These are phyloP conservation scores for Anorthoa munda DNA, from an alignment of 2,888 invertebrate species.

Conservation along the genomic window DNA sequence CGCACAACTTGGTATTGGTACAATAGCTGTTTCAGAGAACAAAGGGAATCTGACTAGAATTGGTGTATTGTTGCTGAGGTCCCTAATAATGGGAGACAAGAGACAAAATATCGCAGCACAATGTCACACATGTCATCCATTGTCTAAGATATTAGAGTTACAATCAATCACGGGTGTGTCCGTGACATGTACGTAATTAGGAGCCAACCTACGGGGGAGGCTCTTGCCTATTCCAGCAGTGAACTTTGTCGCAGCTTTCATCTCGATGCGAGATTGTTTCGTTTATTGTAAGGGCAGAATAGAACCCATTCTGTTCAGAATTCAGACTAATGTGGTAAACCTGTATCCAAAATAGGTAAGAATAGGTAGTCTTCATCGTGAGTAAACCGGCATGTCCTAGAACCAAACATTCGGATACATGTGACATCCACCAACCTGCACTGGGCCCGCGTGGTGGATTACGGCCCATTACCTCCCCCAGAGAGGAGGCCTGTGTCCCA, in stretches of 20 bases:
- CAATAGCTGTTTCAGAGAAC: slow-evolving; percentile 67
- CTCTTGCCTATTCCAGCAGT: slow-evolving; percentile 69
- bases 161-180: slow-evolving; percentile 89
- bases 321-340: background rate
- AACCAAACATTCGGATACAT: too few relatives aligned
- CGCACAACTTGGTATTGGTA: slow-evolving; percentile 55
- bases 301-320: background rate
- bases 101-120: slow-evolving; percentile 75
- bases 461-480: too few relatives aligned
- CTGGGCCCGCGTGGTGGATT: too few relatives aligned
- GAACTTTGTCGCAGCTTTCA: slow-evolving; percentile 41
- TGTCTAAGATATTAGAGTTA: slow-evolving; percentile 88
- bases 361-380: too few relatives aligned
- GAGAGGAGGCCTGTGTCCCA: too few relatives aligned
- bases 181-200: slow-evolving; percentile 89
- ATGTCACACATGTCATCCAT: slow-evolving; percentile 82
- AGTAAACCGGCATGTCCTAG: too few relatives aligned
- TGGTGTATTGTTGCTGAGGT: slow-evolving; percentile 64
- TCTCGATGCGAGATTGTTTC: slow-evolving; percentile 49
- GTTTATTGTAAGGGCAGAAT: slow-evolving; percentile 1
- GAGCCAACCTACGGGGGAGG: slow-evolving; percentile 75
- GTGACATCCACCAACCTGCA: too few relatives aligned
- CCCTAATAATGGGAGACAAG: slow-evolving; percentile 62
- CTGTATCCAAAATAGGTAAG: background rate
- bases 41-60: slow-evolving; percentile 63